These are phyloP conservation scores for Felis chaus DNA, from an alignment of 2,113 vertebrate genomes.

Conservation along the genomic window DNA sequence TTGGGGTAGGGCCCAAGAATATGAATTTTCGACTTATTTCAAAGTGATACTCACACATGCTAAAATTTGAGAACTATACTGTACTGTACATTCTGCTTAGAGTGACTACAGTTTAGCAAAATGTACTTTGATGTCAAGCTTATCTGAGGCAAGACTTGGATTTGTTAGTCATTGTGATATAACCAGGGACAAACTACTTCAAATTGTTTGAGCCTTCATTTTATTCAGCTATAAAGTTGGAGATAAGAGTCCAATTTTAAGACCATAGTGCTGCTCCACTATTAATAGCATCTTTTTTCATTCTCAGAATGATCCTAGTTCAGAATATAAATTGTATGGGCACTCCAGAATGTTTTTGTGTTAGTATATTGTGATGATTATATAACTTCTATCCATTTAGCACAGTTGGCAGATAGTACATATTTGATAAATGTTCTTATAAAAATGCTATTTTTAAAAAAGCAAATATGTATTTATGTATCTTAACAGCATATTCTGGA, in stretches of 20 bases:
- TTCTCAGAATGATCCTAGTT: background rate
- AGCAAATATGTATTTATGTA: background rate
- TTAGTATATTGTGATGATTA: background rate
- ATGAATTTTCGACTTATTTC: background rate
- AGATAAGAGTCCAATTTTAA: background rate
- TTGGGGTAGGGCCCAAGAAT: background rate
- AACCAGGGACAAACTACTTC: background rate
- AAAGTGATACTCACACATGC: background rate
- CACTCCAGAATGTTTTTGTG: background rate
- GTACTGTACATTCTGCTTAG: background rate
- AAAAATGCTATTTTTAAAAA: background rate
- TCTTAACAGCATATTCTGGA: slow-evolving; percentile 28
- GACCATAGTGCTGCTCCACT: background rate
- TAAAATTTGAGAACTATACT: background rate
- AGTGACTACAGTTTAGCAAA: background rate
- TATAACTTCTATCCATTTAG: background rate
- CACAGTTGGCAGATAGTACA: background rate
- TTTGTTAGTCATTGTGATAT: background rate
- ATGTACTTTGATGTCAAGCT: background rate
- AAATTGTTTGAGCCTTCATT: background rate
- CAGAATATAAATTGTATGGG: background rate
- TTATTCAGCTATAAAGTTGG: background rate
- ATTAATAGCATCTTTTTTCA: background rate
- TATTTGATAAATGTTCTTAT: background rate
- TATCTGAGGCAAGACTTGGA: background rate